Conservation (phyloP, 2,888 invertebrate genomes). For the Myopa tessellatipennis region DNA sequence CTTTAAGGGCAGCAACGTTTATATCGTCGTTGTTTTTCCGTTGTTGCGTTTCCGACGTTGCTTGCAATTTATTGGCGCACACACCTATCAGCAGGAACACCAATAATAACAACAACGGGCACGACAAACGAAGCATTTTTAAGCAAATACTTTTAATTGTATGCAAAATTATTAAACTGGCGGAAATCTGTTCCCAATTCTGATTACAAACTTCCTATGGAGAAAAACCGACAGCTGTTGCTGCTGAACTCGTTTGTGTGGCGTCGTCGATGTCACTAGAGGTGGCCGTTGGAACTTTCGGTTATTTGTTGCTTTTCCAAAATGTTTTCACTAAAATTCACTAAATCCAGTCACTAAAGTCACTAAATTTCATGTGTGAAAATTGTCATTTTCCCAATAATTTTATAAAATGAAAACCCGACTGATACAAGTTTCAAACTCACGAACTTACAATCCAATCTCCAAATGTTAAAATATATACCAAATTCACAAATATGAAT, state of each 20-base stretch:
- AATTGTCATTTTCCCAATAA: too few species aligned
- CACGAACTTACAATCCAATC: too few species aligned
- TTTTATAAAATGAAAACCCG: too few species aligned
- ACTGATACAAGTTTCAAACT: too few species aligned
- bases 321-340: too few species aligned
- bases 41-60: slow-evolving; percentile 38
- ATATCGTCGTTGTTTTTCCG: slow-evolving; percentile 30
- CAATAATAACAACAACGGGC: slow-evolving; percentile 16
- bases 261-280: background rate
- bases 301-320: background rate
- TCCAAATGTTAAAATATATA: too few species aligned
- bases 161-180: background rate
- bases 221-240: slow-evolving; percentile 23
- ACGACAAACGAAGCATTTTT: slow-evolving; percentile 35
- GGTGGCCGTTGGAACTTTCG: background rate
- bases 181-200: background rate
- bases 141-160: slow-evolving; percentile 24
- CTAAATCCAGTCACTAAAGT: too few species aligned
- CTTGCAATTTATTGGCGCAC: slow-evolving; percentile 28
- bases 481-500: too few species aligned
- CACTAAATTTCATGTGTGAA: background rate
- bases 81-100: slow-evolving; percentile 41
- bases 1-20: slow-evolving; percentile 48
- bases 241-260: background rate
- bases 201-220: background rate